These are phyloP conservation scores for Prochilodus magdalenae DNA, from an alignment of 2,113 vertebrate species.

Conservation along the genomic window DNA sequence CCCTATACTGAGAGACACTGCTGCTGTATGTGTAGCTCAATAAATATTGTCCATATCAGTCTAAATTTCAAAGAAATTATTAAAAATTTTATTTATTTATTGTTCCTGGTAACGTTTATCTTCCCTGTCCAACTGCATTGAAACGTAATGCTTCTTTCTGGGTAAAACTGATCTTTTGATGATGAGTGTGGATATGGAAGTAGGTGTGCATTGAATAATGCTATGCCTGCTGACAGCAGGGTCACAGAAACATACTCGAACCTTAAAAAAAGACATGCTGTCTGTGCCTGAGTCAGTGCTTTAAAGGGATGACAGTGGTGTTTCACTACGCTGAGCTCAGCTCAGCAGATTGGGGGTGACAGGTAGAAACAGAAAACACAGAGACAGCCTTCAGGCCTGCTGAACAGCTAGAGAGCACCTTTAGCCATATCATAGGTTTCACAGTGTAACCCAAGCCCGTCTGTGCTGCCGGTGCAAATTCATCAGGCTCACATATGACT, in stretches of 20 bases:
- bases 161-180: too few species aligned
- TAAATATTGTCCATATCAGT: too few species aligned
- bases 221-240: not conserved
- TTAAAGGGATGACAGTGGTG: conserved; percentile 9
- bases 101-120: too few species aligned
- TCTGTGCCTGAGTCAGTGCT: conserved; percentile 13
- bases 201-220: not conserved
- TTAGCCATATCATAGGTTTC: not conserved
- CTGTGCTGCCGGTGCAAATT: not conserved
- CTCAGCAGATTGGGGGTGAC: not conserved
- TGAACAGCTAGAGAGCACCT: not conserved
- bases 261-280: not conserved
- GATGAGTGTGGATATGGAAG: too few species aligned
- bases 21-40: too few species aligned
- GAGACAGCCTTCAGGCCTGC: not conserved
- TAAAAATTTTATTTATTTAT: too few species aligned
- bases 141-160: too few species aligned
- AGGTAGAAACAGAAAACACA: not conserved
- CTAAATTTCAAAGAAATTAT: too few species aligned
- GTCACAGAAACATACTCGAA: conserved; percentile 6
- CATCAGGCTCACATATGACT: not conserved
- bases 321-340: not conserved
- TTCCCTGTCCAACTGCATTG: too few species aligned
- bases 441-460: not conserved
- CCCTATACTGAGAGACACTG: too few species aligned